Evolutionary conservation across 1,140 invertebrate species (phyloP).

Genomic region (Leptinotarsa defecta): DNA sequence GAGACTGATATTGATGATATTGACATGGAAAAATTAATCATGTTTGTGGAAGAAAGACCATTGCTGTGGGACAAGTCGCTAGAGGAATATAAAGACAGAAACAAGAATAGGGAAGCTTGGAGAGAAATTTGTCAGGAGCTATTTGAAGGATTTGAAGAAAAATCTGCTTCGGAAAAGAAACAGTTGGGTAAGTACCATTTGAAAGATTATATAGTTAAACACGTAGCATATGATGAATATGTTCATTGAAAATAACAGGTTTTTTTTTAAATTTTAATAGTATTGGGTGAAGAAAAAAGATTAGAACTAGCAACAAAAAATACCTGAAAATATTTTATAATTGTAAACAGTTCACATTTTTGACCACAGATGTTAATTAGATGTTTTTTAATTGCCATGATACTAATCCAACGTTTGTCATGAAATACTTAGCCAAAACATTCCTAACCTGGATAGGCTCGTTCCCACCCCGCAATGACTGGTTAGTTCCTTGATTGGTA

Average conservation of each 20-base stretch:
- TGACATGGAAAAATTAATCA: slow-evolving; percentile 18
- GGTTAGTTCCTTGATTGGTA: background rate
- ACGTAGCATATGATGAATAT: too few relatives aligned
- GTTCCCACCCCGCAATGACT: background rate
- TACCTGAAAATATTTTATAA: too few relatives aligned
- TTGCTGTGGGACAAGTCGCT: slow-evolving; percentile 21
- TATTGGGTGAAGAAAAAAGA: too few relatives aligned
- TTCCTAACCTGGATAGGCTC: background rate
- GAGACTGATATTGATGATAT: background rate
- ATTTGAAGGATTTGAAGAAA: slow-evolving; percentile 10
- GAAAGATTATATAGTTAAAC: too few relatives aligned
- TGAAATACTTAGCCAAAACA: background rate
- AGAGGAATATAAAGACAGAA: slow-evolving; percentile 24
- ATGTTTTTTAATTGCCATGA: background rate
- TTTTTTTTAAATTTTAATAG: too few relatives aligned
- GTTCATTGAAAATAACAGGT: too few relatives aligned
- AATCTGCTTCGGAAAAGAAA: background rate
- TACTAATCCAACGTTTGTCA: background rate
- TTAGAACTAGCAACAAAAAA: too few relatives aligned
- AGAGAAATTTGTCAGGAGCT: slow-evolving; percentile 11
- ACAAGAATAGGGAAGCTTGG: slow-evolving; percentile 10
- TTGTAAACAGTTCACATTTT: too few relatives aligned
- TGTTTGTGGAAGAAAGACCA: slow-evolving; percentile 18
- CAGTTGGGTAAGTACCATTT: background rate
- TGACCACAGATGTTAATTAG: too few relatives aligned